phyloP scores from a whole-genome alignment of 2,888 invertebrate genomes.

The Sesia apiformis region DNA sequence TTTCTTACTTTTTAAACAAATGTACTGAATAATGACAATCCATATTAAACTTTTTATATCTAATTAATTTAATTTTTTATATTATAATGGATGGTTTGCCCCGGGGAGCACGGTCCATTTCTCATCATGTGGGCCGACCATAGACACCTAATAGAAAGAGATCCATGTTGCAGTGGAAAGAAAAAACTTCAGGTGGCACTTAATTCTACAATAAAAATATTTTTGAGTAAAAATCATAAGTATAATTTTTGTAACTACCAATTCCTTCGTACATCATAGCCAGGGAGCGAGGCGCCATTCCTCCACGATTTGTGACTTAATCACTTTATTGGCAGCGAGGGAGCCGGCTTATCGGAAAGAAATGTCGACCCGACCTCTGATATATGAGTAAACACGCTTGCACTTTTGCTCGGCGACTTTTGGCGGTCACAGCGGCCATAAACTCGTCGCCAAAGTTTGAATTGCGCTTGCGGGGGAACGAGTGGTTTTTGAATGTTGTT shows the following conservation, averaged over 20 bases:
- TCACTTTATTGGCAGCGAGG: conserved; percentile 73
- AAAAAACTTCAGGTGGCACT: too few species aligned
- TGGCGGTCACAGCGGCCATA: conserved; percentile 67
- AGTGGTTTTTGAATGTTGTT: conserved; percentile 36
- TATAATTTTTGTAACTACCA: not conserved
- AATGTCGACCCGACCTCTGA: conserved; percentile 56
- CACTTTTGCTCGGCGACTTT: conserved; percentile 63
- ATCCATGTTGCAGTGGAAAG: not conserved
- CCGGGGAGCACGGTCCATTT: too few species aligned
- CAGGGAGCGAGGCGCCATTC: conserved; percentile 14
- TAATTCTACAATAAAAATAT: too few species aligned
- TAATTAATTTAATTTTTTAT: too few species aligned
- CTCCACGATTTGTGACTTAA: conserved; percentile 72
- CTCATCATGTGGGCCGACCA: too few species aligned
- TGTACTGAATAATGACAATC: too few species aligned
- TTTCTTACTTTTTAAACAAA: too few species aligned
- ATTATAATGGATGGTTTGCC: too few species aligned
- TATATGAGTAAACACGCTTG: conserved; percentile 71
- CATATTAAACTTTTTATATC: too few species aligned
- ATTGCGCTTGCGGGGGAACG: conserved; percentile 45
- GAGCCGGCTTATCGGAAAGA: conserved; percentile 67
- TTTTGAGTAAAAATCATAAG: not conserved
- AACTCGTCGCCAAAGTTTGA: conserved; percentile 59
- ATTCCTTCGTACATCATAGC: not conserved
- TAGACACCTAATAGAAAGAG: not conserved